These are phyloP conservation scores for Cebus imitator DNA, from an alignment of 2,113 vertebrate species.

Conservation along the genomic window DNA sequence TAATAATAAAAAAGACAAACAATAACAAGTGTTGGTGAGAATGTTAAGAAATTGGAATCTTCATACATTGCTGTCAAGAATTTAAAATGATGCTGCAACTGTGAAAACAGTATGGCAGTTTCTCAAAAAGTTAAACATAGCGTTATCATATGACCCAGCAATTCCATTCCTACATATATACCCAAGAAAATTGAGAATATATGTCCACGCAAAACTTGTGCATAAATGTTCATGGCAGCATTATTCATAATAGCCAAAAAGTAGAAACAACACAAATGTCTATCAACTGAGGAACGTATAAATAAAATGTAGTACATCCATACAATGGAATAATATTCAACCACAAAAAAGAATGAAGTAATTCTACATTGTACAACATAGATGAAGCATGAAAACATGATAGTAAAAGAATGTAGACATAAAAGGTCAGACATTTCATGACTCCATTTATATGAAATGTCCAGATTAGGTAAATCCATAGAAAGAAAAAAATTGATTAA, in stretches of 20 bases:
- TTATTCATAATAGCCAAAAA: not conserved
- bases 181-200: not conserved
- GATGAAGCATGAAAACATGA: not conserved
- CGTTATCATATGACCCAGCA: not conserved
- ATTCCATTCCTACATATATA: not conserved
- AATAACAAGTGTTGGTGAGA: not conserved
- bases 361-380: not conserved
- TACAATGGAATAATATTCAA: not conserved
- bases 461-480: not conserved
- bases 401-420: not conserved
- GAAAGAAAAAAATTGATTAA: not conserved
- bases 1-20: slow-evolving; percentile 9
- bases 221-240: not conserved
- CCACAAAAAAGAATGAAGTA: not conserved
- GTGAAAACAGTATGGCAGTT: not conserved
- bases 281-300: not conserved
- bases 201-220: not conserved
- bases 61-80: not conserved
- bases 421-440: not conserved
- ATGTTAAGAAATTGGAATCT: not conserved
- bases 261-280: not conserved
- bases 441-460: not conserved
- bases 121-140: not conserved
- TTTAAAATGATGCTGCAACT: not conserved
- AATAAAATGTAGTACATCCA: not conserved